These are phyloP conservation scores for Folsomia candida DNA, from an alignment of 2,888 invertebrate genomes.

Conservation along the genomic window DNA sequence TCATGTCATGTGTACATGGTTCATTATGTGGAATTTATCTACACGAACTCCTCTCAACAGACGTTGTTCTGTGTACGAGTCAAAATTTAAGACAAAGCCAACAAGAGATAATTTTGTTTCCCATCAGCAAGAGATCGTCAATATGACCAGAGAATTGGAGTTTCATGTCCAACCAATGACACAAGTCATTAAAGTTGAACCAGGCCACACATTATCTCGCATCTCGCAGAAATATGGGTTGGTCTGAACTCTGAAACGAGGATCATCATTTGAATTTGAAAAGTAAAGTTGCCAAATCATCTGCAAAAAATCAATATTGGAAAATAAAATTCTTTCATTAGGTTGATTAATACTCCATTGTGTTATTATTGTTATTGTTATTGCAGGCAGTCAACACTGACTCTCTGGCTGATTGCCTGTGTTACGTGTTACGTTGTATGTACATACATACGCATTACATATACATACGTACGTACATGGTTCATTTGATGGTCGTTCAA, in stretches of 20 bases:
- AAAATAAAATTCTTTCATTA: slow-evolving; percentile 21
- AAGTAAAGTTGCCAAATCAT: background rate
- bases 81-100: no score
- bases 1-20: background rate
- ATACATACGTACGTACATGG: no score
- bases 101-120: background rate
- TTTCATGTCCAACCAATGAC: background rate
- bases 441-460: no score
- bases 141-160: background rate
- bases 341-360: slow-evolving; percentile 37
- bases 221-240: no score
- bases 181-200: background rate
- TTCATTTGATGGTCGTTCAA: no score
- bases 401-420: no score
- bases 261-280: background rate
- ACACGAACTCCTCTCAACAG: background rate
- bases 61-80: no score
- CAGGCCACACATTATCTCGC: background rate
- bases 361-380: slow-evolving; percentile 20
- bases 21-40: background rate
- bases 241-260: background rate
- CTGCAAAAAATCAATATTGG: slow-evolving; percentile 11
- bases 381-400: background rate
- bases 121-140: slow-evolving; percentile 2
- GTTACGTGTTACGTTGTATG: background rate